Conservation (phyloP, 1,140 invertebrate genomes). For the Tetraneura akinire region DNA sequence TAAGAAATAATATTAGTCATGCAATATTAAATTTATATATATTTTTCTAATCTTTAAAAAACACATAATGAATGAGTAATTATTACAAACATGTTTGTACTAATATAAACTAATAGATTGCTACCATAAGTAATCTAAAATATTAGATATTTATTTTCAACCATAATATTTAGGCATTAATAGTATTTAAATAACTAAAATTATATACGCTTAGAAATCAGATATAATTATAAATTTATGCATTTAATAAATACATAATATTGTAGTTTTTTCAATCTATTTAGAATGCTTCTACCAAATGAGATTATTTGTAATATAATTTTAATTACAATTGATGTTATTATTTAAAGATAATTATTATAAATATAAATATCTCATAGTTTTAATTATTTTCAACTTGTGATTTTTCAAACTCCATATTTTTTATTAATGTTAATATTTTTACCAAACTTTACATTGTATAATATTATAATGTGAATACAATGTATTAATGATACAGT, state of each 20-base stretch:
- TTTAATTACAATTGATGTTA: neutral
- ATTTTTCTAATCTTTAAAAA: conserved; percentile 24
- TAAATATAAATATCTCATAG: conserved; percentile 12
- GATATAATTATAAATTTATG: neutral
- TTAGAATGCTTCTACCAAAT: neutral
- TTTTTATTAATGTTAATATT: conserved; percentile 49
- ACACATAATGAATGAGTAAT: conserved; percentile 4
- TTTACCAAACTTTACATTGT: conserved; percentile 24
- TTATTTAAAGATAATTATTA: neutral
- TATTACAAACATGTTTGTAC: conserved; percentile 31
- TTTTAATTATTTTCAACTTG: conserved; percentile 31
- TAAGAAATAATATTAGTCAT: neutral
- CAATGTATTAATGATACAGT: conserved; percentile 19
- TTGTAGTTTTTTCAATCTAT: conserved; percentile 26
- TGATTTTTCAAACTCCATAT: conserved; percentile 45
- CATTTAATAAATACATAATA: neutral
- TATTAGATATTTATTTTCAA: neutral
- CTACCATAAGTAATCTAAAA: conserved; percentile 18
- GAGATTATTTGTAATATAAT: neutral
- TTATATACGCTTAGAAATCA: neutral
- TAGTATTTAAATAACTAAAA: conserved; percentile 4
- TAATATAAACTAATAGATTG: conserved; percentile 24
- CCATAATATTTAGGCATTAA: neutral
- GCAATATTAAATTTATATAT: conserved; percentile 40
- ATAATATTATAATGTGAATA: neutral